Evolutionary conservation across 2,113 vertebrate genomes (phyloP).

Genomic region (Lanius collurio): DNA sequence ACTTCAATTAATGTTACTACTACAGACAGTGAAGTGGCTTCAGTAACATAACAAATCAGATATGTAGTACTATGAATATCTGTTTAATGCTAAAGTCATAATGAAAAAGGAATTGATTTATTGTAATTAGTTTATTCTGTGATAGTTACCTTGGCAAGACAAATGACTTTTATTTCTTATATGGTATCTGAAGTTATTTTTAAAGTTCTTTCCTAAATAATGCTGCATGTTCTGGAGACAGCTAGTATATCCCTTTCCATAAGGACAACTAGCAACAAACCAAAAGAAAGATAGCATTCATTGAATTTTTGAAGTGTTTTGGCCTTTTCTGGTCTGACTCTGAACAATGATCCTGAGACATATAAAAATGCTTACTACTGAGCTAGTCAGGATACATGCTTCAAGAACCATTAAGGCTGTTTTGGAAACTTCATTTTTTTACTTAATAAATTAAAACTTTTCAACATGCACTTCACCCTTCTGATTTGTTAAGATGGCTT

Average conservation of each 20-base stretch:
- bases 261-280: neutral
- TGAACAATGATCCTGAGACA: neutral
- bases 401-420: neutral
- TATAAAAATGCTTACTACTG: neutral
- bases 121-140: neutral
- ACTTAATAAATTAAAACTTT: neutral
- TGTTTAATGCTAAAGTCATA: neutral
- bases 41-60: neutral
- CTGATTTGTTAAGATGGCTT: neutral
- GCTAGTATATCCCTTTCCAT: neutral
- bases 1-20: neutral
- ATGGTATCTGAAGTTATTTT: neutral
- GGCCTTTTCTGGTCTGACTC: neutral
- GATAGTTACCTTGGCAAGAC: neutral
- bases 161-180: neutral
- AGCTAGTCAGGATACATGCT: neutral
- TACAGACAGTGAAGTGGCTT: neutral
- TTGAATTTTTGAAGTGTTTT: neutral
- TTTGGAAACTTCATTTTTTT: neutral
- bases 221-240: accelerated
- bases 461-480: neutral
- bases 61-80: neutral
- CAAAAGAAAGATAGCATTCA: neutral
- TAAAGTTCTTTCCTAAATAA: neutral
- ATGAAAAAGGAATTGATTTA: neutral